Conservation (phyloP, 2,113 vertebrate species). For the Tautogolabrus adspersus region DNA sequence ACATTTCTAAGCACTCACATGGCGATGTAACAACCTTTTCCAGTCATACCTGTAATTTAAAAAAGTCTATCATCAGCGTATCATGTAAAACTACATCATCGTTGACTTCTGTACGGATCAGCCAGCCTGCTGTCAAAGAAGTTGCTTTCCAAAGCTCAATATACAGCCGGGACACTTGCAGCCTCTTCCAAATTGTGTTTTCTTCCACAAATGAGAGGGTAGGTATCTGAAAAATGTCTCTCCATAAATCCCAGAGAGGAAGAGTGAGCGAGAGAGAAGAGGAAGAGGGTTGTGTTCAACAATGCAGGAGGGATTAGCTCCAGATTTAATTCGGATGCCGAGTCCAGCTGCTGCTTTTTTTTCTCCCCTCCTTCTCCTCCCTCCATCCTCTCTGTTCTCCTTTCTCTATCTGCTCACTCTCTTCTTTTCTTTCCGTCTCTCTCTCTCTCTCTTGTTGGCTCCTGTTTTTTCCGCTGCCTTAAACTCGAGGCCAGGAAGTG, state of each 20-base stretch:
- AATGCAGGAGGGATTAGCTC: slow-evolving; percentile 62
- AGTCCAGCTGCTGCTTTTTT: slow-evolving; percentile 70
- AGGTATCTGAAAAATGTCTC: slow-evolving; percentile 17
- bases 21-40: too few species aligned
- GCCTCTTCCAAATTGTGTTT: not conserved
- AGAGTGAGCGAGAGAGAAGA: slow-evolving; percentile 16
- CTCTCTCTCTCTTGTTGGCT: slow-evolving; percentile 7
- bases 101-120: not conserved
- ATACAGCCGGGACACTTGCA: not conserved
- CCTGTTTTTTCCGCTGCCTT: slow-evolving; percentile 62
- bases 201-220: slow-evolving; percentile 12
- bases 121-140: too few species aligned
- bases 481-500: slow-evolving; percentile 71
- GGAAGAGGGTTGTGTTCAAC: slow-evolving; percentile 30
- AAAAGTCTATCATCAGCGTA: too few species aligned
- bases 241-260: slow-evolving; percentile 1
- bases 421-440: slow-evolving; percentile 1
- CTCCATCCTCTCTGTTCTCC: slow-evolving; percentile 3
- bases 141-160: not conserved
- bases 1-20: too few species aligned
- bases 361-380: not conserved
- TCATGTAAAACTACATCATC: not conserved
- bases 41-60: too few species aligned
- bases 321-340: slow-evolving; percentile 47
- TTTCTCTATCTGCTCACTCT: not conserved